These are phyloP conservation scores for Yponomeuta plumbellus DNA, from an alignment of 2,888 invertebrate genomes.

Conservation along the genomic window DNA sequence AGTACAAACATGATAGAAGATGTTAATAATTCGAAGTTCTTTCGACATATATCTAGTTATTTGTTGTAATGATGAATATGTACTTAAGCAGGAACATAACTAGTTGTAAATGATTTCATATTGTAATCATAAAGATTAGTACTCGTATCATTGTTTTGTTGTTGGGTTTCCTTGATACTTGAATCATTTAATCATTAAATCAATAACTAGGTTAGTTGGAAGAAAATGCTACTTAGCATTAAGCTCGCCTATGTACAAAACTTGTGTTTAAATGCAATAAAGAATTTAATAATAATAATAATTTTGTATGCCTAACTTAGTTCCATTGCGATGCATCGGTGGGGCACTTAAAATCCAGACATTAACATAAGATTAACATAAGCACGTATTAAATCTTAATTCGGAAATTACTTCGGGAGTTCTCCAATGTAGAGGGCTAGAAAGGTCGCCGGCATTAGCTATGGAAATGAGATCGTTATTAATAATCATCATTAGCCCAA, in stretches of 20 bases:
- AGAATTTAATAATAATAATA: background rate
- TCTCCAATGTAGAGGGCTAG: slow-evolving; percentile 2
- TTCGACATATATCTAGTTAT: background rate
- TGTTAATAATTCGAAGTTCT: background rate
- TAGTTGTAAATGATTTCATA: background rate
- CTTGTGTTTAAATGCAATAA: too few species aligned
- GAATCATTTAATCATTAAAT: too few species aligned
- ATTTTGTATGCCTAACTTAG: background rate
- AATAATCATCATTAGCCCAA: slow-evolving; percentile 48
- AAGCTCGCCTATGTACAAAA: too few species aligned
- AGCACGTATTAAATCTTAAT: background rate
- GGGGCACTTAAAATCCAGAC: background rate
- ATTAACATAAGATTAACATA: slow-evolving; percentile 7
- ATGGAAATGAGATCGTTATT: slow-evolving; percentile 50
- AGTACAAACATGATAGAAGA: background rate
- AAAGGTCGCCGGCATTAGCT: slow-evolving; percentile 38
- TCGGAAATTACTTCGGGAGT: background rate
- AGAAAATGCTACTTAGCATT: too few species aligned
- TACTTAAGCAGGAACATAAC: background rate
- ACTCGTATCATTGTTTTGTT: too few species aligned
- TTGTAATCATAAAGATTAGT: background rate
- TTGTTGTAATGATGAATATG: background rate
- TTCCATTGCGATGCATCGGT: background rate
- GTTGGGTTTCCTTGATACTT: too few species aligned
- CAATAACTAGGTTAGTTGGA: too few species aligned